Evolutionary conservation across 2,113 vertebrate species (phyloP).

Genomic region (Mystacornis crossleyi): DNA sequence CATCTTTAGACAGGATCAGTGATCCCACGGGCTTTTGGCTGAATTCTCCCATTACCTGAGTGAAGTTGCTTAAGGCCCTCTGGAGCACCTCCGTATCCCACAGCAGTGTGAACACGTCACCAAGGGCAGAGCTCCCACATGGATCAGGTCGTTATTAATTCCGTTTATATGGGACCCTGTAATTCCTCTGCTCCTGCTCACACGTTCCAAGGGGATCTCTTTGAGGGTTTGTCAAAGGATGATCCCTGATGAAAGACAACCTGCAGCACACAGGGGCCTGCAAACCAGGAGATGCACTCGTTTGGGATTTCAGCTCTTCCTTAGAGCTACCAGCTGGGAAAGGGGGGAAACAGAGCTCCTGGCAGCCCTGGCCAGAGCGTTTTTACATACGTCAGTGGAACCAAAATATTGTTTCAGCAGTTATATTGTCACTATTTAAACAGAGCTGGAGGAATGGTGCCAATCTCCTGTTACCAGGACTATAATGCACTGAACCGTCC

Average conservation of each 20-base stretch:
- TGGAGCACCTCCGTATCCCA: not conserved
- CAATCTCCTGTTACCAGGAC: conserved; percentile 13
- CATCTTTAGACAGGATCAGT: not conserved
- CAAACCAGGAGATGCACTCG: not conserved
- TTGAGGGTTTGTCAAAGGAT: not conserved
- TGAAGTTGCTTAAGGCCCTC: not conserved
- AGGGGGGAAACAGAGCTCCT: not conserved
- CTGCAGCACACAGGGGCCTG: not conserved
- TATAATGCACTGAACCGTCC: not conserved
- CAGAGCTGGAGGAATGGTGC: not conserved
- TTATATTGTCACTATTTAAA: conserved; percentile 13
- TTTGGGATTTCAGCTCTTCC: not conserved
- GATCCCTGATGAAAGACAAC: not conserved
- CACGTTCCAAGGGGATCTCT: not conserved
- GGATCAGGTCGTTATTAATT: not conserved
- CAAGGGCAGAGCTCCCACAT: accelerated
- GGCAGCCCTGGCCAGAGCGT: not conserved
- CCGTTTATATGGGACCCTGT: accelerated
- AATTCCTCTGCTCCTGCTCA: not conserved
- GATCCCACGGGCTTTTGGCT: not conserved
- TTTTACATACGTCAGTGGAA: not conserved
- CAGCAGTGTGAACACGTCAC: not conserved
- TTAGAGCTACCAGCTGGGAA: not conserved
- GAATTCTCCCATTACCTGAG: not conserved
- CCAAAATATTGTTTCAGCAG: conserved; percentile 50